phyloP scores from a whole-genome alignment of 2,113 vertebrate genomes.

The Actenoides lindsayi region DNA sequence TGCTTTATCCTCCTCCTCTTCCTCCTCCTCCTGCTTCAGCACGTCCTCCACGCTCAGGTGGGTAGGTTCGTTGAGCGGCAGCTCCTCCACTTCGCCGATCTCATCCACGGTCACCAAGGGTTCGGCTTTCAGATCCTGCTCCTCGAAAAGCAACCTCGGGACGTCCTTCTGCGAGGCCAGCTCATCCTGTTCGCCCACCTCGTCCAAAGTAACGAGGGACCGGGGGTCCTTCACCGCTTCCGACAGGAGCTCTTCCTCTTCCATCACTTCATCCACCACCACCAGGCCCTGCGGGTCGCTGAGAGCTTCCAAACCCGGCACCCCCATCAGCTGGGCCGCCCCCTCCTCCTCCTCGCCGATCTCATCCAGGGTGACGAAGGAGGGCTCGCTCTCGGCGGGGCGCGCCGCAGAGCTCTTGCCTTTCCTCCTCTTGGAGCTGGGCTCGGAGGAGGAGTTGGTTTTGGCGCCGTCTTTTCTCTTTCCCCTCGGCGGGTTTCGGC shows the following conservation, averaged over 20 bases:
- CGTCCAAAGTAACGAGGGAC: slow-evolving; percentile 81
- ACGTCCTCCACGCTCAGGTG: not conserved
- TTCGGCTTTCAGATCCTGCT: slow-evolving; percentile 68
- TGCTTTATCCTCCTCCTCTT: not conserved
- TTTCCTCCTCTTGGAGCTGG: slow-evolving; percentile 64
- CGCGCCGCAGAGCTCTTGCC: not conserved
- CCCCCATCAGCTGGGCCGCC: not conserved
- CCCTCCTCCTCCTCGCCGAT: slow-evolving; percentile 86
- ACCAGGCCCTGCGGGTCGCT: slow-evolving; percentile 53
- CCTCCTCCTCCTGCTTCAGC: slow-evolving; percentile 22
- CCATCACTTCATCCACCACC: slow-evolving; percentile 82
- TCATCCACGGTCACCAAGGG: slow-evolving; percentile 78
- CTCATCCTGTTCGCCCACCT: slow-evolving; percentile 80
- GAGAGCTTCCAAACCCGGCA: not conserved
- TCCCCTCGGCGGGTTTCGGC: slow-evolving; percentile 37
- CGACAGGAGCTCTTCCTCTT: slow-evolving; percentile 76
- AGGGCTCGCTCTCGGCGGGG: slow-evolving; percentile 28
- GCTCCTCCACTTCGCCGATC: slow-evolving; percentile 79
- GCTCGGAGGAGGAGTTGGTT: not conserved
- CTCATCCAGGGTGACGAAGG: slow-evolving; percentile 86
- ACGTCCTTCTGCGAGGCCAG: not conserved
- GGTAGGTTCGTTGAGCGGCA: slow-evolving; percentile 49
- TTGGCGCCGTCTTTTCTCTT: slow-evolving; percentile 71
- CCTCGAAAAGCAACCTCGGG: slow-evolving; percentile 22
- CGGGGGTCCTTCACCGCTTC: slow-evolving; percentile 65